phyloP scores from a whole-genome alignment of 2,888 invertebrate species.

The Diplolepis rosae region DNA sequence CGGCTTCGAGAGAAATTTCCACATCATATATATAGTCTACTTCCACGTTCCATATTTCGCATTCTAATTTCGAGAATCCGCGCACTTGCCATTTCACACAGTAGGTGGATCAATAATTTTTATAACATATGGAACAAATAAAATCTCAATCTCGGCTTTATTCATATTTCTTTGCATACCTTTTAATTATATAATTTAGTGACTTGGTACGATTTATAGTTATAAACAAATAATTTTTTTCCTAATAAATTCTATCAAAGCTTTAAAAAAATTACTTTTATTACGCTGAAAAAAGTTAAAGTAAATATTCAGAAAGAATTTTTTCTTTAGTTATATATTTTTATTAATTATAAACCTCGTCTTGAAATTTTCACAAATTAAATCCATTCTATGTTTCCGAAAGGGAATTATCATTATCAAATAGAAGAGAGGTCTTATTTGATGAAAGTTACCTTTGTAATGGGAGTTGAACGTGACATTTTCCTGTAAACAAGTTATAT shows the following conservation, averaged over 20 bases:
- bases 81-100: background rate
- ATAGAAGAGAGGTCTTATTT: background rate
- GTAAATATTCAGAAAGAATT: too few relatives aligned
- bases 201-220: too few relatives aligned
- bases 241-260: background rate
- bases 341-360: too few relatives aligned
- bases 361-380: background rate
- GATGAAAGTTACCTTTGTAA: background rate
- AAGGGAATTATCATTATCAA: background rate
- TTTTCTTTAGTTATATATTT: too few relatives aligned
- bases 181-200: too few relatives aligned
- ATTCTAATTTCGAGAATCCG: slow-evolving; percentile 5
- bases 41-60: background rate
- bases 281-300: too few relatives aligned
- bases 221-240: background rate
- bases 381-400: background rate
- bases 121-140: background rate
- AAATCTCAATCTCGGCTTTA: background rate
- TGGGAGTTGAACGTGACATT: background rate
- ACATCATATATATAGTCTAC: background rate
- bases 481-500: slow-evolving; percentile 8
- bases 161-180: background rate
- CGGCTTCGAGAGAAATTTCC: background rate
- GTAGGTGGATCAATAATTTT: background rate
- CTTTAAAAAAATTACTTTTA: background rate